These are phyloP conservation scores for Muricea muricata DNA, from an alignment of 92 coral and sea anemone species.

Conservation along the genomic window DNA sequence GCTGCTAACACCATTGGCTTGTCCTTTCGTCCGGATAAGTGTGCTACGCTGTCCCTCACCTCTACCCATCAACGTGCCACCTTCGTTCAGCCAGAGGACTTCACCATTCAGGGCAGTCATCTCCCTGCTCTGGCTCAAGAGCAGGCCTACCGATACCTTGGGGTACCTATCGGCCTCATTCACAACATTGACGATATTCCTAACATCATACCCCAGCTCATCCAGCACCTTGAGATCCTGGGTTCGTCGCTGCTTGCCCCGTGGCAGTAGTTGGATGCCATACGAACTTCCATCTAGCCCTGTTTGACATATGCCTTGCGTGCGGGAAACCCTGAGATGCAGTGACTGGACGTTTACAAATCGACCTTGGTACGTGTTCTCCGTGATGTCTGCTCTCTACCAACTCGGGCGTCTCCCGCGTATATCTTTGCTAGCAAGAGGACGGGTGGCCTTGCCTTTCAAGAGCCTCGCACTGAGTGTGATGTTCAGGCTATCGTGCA, in stretches of 20 bases:
- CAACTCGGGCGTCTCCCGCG: background rate
- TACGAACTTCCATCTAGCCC: background rate
- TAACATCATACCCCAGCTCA: background rate
- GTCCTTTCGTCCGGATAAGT: slow-evolving; percentile 36
- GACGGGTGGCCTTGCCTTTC: slow-evolving; percentile 33
- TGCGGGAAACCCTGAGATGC: slow-evolving; percentile 5
- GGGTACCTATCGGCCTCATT: background rate
- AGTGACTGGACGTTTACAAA: background rate
- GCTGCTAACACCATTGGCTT: slow-evolving; percentile 20
- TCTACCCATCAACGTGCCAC: background rate
- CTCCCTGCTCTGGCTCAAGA: background rate
- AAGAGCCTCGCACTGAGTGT: slow-evolving; percentile 17
- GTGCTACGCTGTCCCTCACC: slow-evolving; percentile 44
- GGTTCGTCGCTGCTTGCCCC: slow-evolving; percentile 19
- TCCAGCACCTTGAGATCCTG: background rate
- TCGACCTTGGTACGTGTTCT: too few species aligned
- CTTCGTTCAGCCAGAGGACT: background rate
- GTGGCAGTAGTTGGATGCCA: slow-evolving; percentile 1
- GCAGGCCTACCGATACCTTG: slow-evolving; percentile 4
- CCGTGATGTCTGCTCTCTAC: too few species aligned
- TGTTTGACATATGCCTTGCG: slow-evolving; percentile 26
- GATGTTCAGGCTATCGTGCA: slow-evolving; percentile 24
- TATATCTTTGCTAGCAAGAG: slow-evolving; percentile 26
- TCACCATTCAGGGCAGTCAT: background rate
- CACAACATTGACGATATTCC: slow-evolving; percentile 1